phyloP scores from a whole-genome alignment of 2,113 vertebrate genomes.

The Mionectes macconnelli region DNA sequence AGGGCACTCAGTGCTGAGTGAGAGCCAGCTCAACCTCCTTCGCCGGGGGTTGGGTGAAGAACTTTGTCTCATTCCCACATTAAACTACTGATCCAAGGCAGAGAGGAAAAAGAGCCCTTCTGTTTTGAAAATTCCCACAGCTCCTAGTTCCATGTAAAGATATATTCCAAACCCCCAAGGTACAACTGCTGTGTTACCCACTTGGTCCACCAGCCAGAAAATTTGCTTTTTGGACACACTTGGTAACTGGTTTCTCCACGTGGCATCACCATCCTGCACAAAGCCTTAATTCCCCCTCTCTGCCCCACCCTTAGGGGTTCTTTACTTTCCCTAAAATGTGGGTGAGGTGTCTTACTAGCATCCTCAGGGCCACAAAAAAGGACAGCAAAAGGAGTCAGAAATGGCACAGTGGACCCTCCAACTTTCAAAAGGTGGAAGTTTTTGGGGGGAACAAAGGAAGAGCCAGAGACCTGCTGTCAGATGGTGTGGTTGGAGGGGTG shows the following conservation, averaged over 20 bases:
- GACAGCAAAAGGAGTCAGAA: neutral
- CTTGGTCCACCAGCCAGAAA: neutral
- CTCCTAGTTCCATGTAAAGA: neutral
- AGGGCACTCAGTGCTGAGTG: rapidly evolving
- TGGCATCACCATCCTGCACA: neutral
- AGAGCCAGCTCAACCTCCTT: neutral
- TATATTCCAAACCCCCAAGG: neutral
- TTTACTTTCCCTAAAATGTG: neutral
- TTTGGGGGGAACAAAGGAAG: neutral
- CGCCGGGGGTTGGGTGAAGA: neutral
- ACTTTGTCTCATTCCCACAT: neutral
- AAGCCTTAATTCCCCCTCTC: neutral
- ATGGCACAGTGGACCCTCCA: neutral
- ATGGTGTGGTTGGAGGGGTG: neutral
- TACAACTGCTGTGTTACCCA: neutral
- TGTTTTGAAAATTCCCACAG: neutral
- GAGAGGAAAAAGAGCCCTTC: neutral
- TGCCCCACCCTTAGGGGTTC: neutral
- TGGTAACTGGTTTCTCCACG: neutral
- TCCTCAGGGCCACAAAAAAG: neutral
- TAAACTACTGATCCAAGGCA: neutral
- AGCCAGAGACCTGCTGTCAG: neutral
- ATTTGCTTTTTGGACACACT: neutral
- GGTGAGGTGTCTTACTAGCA: neutral
- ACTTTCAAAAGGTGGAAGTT: neutral